A percentile compares a stretch with the other conserved stretches of the same genome.
Conservation (phyloP, 2,888 invertebrate species). For the Philereme vetulata region DNA sequence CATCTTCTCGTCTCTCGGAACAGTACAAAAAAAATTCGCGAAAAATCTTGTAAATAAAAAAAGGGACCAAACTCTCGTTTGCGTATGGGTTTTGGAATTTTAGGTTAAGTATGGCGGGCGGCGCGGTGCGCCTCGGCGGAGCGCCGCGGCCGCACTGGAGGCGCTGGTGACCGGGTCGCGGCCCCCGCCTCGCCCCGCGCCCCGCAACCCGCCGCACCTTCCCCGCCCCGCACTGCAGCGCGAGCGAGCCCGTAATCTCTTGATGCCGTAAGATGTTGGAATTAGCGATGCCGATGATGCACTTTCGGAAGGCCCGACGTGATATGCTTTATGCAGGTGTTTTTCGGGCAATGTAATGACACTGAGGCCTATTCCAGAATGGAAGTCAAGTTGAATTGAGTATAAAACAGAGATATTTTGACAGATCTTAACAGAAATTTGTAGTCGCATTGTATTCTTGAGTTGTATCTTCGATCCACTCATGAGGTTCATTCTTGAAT, state of each 20-base stretch:
- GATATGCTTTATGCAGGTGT: neutral
- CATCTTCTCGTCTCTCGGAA: conserved; percentile 48
- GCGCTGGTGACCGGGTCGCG: conserved; percentile 75
- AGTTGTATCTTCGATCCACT: too few relatives aligned
- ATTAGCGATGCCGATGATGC: conserved; percentile 73
- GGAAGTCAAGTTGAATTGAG: too few relatives aligned
- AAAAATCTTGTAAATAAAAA: conserved; percentile 44
- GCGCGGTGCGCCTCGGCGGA: conserved; percentile 74
- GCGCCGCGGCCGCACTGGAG: conserved; percentile 80
- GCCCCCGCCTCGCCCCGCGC: conserved; percentile 40
- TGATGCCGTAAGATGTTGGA: conserved; percentile 78
- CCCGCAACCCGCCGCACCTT: conserved; percentile 36
- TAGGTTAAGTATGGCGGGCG: conserved; percentile 31
- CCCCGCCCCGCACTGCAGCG: conserved; percentile 53
- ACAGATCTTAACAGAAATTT: too few relatives aligned
- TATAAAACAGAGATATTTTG: too few relatives aligned
- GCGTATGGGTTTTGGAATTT: conserved; percentile 46
- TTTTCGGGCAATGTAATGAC: neutral
- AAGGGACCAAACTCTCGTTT: conserved; percentile 37
- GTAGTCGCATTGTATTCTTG: too few relatives aligned
- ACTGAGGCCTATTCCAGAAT: neutral
- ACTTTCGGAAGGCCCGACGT: conserved; percentile 49
- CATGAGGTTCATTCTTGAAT: too few relatives aligned
- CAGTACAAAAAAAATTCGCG: conserved; percentile 16
- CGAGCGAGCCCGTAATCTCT: conserved; percentile 59